A percentile compares a stretch with the other conserved stretches of the same genome.
phyloP scores from a whole-genome alignment of 2,797 vertebrate species.

The Premnoplex brunnescens region DNA sequence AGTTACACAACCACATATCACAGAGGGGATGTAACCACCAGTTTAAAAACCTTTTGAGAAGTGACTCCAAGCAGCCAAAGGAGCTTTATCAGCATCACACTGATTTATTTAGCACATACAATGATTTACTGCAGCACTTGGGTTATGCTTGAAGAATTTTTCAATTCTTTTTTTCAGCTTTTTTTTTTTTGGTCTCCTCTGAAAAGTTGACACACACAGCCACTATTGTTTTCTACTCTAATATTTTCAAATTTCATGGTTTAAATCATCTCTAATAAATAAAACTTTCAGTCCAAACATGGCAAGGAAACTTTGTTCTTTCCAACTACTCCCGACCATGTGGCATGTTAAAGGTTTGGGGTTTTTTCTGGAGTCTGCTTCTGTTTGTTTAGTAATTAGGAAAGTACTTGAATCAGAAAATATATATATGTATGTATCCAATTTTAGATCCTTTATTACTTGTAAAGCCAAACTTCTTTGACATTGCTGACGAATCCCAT shows the following conservation, averaged over 20 bases:
- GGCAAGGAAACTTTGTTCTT: constrained; percentile 10
- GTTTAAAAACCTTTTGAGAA: constrained; percentile 47
- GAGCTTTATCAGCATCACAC: constrained; percentile 47
- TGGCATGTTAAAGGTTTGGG: neutral
- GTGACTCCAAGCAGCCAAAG: constrained; percentile 5
- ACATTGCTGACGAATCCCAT: neutral
- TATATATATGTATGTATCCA: neutral
- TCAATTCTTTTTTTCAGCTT: neutral
- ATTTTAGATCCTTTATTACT: neutral
- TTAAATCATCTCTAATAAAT: constrained; percentile 51
- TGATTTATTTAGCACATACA: constrained; percentile 51
- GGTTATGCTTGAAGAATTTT: neutral
- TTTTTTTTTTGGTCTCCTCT: neutral
- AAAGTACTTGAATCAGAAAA: neutral
- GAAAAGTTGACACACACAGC: constrained; percentile 10
- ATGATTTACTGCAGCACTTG: constrained; percentile 44
- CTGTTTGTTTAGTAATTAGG: constrained; percentile 34
- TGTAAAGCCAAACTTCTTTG: neutral
- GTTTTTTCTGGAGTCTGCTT: neutral
- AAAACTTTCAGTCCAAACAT: neutral
- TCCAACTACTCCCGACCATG: constrained; percentile 6
- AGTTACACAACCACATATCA: constrained; percentile 68
- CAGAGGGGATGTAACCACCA: constrained; percentile 31
- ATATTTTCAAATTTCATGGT: neutral
- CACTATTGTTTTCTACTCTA: constrained; percentile 55